Conservation (phyloP, 2,113 vertebrate species). For the Prolemur simus region DNA sequence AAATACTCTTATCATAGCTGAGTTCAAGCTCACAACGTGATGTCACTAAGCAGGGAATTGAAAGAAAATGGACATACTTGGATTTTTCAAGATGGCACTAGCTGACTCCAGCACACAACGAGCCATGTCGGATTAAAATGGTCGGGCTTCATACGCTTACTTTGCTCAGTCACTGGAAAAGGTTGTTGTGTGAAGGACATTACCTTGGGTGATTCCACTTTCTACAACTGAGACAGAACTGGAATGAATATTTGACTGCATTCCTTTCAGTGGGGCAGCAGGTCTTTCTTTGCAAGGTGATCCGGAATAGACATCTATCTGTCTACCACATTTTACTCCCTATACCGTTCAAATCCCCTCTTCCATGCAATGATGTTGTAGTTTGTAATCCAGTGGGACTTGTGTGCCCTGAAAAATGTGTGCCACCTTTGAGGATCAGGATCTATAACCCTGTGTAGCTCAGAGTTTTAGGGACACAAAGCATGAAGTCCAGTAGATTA, state of each 20-base stretch:
- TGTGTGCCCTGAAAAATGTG: too few relatives aligned
- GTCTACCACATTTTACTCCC: neutral
- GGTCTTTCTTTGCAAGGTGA: too few relatives aligned
- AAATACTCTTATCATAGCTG: neutral
- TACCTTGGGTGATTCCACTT: neutral
- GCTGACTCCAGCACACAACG: neutral
- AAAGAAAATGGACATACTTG: rapidly evolving
- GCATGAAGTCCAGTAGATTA: too few relatives aligned
- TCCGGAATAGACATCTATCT: neutral
- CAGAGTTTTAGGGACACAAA: neutral
- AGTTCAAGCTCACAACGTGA: neutral
- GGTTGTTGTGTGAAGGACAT: neutral
- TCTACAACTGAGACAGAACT: neutral
- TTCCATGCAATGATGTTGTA: neutral
- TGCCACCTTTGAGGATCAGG: neutral
- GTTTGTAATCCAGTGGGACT: neutral
- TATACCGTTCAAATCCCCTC: neutral
- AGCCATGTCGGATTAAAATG: neutral
- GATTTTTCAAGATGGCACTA: too few relatives aligned
- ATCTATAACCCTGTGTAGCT: neutral
- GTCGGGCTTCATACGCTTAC: neutral
- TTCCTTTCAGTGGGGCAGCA: neutral
- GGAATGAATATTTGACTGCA: neutral
- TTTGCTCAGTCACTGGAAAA: neutral
- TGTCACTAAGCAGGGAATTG: neutral